Evolutionary conservation across 92 coral and sea anemone species (phyloP).

Genomic region (Chrysogorgia sp.): DNA sequence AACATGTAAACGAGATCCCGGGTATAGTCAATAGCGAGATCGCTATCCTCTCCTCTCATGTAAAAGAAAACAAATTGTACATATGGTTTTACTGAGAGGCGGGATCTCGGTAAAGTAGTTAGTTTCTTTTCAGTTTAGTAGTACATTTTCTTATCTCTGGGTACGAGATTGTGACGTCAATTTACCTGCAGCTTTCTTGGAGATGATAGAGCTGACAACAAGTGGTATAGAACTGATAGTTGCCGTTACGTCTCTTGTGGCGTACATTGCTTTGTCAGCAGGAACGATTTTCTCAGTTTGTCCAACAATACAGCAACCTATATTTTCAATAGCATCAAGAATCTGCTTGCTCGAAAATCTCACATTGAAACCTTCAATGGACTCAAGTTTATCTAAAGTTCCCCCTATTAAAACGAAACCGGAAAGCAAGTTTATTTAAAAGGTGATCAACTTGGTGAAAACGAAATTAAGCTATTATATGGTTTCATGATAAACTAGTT

Average conservation of each 20-base stretch:
- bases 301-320: slow-evolving; percentile 97
- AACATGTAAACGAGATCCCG: too few relatives aligned
- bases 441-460: too few relatives aligned
- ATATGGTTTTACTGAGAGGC: too few relatives aligned
- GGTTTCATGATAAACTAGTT: too few relatives aligned
- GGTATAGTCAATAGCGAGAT: too few relatives aligned
- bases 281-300: slow-evolving; percentile 84
- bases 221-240: slow-evolving; percentile 84
- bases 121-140: too few relatives aligned
- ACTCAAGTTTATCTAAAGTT: slow-evolving; percentile 90
- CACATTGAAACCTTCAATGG: slow-evolving; percentile 84
- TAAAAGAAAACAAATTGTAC: too few relatives aligned
- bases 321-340: slow-evolving; percentile 61
- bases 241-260: slow-evolving; percentile 87
- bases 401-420: slow-evolving; percentile 65
- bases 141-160: too few relatives aligned
- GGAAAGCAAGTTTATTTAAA: too few relatives aligned
- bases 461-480: too few relatives aligned
- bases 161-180: neutral
- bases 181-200: slow-evolving; percentile 91
- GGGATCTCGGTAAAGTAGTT: too few relatives aligned
- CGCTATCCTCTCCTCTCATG: too few relatives aligned
- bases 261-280: slow-evolving; percentile 83
- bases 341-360: slow-evolving; percentile 64
- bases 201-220: slow-evolving; percentile 82